Evolutionary conservation across 2,888 invertebrate species (phyloP).

Genomic region (Ormia ochracea): DNA sequence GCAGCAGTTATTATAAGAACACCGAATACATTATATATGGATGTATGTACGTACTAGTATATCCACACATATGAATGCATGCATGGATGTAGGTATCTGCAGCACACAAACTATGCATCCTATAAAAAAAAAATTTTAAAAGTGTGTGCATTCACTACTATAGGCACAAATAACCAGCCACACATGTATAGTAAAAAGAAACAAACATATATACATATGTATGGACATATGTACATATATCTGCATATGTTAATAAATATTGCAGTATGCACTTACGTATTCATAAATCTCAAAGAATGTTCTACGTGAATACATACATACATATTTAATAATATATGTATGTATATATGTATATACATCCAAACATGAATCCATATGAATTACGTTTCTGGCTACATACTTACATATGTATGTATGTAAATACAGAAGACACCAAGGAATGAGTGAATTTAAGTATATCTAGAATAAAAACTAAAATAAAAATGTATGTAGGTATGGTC

Average conservation of each 20-base stretch:
- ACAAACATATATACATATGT: neutral
- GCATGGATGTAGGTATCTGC: slow-evolving; percentile 28
- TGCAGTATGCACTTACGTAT: too few relatives aligned
- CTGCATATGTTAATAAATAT: too few relatives aligned
- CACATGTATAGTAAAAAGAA: too few relatives aligned
- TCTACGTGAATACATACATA: too few relatives aligned
- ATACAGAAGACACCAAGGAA: neutral
- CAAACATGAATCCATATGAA: neutral
- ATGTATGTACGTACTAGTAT: too few relatives aligned
- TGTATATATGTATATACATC: neutral
- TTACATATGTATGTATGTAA: too few relatives aligned
- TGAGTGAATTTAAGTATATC: slow-evolving; percentile 30
- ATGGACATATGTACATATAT: neutral
- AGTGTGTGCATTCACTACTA: neutral
- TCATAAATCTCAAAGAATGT: too few relatives aligned
- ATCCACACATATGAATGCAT: too few relatives aligned
- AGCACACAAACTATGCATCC: slow-evolving; percentile 29
- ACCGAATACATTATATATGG: slow-evolving; percentile 22
- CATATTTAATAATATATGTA: too few relatives aligned
- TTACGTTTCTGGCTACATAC: too few relatives aligned
- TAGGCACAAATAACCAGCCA: neutral
- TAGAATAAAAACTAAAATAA: slow-evolving; percentile 36
- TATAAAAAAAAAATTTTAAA: slow-evolving; percentile 30
- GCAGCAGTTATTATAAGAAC: slow-evolving; percentile 23
- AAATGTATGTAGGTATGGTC: too few relatives aligned